Conservation (phyloP, 2,113 vertebrate genomes). For the Philantomba maxwellii region DNA sequence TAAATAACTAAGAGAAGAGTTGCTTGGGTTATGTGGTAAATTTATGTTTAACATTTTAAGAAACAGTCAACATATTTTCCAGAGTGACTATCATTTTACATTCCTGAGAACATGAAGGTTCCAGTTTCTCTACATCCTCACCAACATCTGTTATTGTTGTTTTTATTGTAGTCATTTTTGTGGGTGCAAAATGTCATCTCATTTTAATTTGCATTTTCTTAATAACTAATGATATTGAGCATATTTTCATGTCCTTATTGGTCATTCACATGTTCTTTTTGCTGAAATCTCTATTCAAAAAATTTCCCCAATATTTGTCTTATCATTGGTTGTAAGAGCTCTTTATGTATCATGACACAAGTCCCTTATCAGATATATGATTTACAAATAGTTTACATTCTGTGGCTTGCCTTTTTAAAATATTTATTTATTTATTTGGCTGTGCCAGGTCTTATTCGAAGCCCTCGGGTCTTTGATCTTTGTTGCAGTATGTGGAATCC, state of each 20-base stretch:
- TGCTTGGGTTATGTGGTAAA: neutral
- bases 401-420: neutral
- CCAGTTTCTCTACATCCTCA: neutral
- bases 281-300: neutral
- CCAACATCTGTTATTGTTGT: neutral
- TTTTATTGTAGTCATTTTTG: neutral
- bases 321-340: neutral
- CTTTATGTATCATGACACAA: neutral
- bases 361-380: neutral
- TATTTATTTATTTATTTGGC: neutral
- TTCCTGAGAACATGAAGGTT: neutral
- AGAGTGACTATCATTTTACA: neutral
- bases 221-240: neutral
- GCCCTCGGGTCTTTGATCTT: neutral
- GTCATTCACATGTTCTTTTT: neutral
- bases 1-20: neutral
- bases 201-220: neutral
- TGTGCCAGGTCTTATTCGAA: neutral
- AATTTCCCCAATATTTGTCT: neutral
- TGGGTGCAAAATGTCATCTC: neutral
- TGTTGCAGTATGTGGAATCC: neutral
- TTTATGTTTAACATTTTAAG: neutral
- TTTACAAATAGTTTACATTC: neutral
- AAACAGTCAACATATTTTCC: neutral
- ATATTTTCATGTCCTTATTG: neutral